Percentiles rank a stretch among this genome's conserved stretches.
Evolutionary conservation across 2,888 invertebrate species (phyloP).

Genomic region (Apotomis turbidana): DNA sequence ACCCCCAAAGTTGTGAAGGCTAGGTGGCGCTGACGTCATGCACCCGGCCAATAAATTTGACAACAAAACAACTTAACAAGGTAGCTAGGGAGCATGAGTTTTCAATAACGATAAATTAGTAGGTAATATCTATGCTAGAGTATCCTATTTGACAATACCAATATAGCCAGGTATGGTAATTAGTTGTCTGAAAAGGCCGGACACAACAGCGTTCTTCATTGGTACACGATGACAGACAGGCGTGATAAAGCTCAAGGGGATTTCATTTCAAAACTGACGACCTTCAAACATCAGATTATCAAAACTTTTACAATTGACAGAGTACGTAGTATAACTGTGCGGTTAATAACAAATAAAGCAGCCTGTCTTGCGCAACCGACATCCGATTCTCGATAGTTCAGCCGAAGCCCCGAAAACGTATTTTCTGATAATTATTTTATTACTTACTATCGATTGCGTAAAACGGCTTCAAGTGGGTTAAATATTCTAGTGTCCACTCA

Average conservation of each 20-base stretch:
- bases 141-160: background rate
- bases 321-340: constrained; percentile 58
- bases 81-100: background rate
- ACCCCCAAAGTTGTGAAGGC: too few relatives aligned
- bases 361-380: constrained; percentile 1
- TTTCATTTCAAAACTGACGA: constrained; percentile 69
- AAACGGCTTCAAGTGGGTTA: constrained; percentile 5
- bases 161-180: constrained; percentile 6
- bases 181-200: constrained; percentile 14
- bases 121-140: background rate
- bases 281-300: constrained; percentile 74
- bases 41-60: too few relatives aligned
- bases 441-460: constrained; percentile 7
- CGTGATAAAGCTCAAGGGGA: constrained; percentile 66
- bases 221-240: constrained; percentile 45
- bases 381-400: constrained; percentile 4
- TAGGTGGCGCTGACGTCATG: too few relatives aligned
- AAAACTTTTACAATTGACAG: constrained; percentile 71
- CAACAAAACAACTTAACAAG: too few relatives aligned
- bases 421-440: constrained; percentile 7
- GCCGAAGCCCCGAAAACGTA: background rate
- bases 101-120: background rate
- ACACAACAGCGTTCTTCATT: constrained; percentile 44
- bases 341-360: constrained; percentile 54
- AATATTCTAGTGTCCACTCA: background rate